Base-by-base conservation (phyloP, 2,888 invertebrate genomes). In the Pseudococcus jackbeardsleyi region DNA sequence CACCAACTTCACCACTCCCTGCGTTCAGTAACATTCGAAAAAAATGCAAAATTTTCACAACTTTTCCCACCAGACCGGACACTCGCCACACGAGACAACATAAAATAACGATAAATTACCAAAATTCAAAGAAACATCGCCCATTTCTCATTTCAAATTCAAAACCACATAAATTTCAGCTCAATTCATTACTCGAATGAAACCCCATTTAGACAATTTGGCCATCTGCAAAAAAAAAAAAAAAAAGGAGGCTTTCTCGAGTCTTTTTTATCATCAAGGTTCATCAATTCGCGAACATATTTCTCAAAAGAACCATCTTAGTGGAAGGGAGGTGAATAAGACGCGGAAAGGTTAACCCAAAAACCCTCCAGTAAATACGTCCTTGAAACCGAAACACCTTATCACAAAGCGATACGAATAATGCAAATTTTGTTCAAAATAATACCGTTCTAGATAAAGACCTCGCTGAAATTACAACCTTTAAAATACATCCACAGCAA, bases 401-500 rank as follows among this genome's bases (percentile, higher is more conserved):
- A 72, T 33, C 72, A 39, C 33, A 72, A 72, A 15, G 72, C 72
- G 72, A 72, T 72, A 39, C 72, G 33, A 72, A 33, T 72, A 72
- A 72, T 72, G 72, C 33, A 72, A 72, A 72, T 72, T 72, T 72
- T 33, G 17, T 33, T 72, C 17, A 72, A 72, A 72, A 72, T 72
- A 72, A 72, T 72, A 72, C 39, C 33, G 26, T 33, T 72, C 72
- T 33, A 33, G 72, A 72, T 72, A 33, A 33, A 33, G 72, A 72
- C 33, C 39, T 72, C 33, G 72, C 33, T 39, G 72, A 72, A 72
- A 72, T 72, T 72, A 82, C 46, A 82, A 46, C 79, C 46, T 82
- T 82, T 39, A 77, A 5, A 72, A 77, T 39, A 77, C n/a, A 9
- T 8, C 72, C 46, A 46, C n/a, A n/a, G n/a, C 22, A 9, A 72